A percentile compares a stretch with the other conserved stretches of the same genome.
Conservation (phyloP, 2,888 invertebrate species). For the Erebia ligea region DNA sequence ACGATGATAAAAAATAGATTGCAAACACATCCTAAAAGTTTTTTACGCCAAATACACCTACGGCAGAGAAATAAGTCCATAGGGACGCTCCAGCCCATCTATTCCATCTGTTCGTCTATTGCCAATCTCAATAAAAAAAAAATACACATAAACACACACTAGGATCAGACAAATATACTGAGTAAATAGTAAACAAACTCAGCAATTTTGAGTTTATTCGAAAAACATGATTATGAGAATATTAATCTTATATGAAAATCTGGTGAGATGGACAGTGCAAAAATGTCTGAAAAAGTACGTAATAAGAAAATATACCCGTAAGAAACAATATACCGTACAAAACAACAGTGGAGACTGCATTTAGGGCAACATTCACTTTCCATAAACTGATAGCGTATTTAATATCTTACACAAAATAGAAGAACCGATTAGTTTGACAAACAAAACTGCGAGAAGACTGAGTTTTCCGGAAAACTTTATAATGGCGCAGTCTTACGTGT, state of each 20-base stretch:
- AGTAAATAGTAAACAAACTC: not conserved
- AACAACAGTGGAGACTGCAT: conserved; percentile 48
- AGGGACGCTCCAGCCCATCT: not conserved
- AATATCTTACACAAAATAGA: not conserved
- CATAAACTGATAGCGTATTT: not conserved
- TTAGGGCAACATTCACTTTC: conserved; percentile 8
- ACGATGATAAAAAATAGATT: conserved; percentile 1
- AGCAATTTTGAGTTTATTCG: not conserved
- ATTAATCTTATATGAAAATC: not conserved
- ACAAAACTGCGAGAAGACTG: no score
- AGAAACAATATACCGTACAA: conserved; percentile 60
- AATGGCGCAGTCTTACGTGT: not conserved
- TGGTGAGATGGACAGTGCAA: not conserved
- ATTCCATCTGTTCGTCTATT: conserved; percentile 17
- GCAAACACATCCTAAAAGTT: not conserved
- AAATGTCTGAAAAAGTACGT: not conserved
- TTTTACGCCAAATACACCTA: not conserved
- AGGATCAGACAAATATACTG: not conserved
- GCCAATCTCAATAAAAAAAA: conserved; percentile 35
- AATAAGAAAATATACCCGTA: conserved; percentile 44
- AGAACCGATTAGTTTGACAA: not conserved
- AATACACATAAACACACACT: not conserved
- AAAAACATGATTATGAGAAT: not conserved
- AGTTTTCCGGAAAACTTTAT: not conserved
- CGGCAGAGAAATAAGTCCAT: not conserved